Conservation (phyloP, 2,888 invertebrate species). For the Leucozona laternaria region DNA sequence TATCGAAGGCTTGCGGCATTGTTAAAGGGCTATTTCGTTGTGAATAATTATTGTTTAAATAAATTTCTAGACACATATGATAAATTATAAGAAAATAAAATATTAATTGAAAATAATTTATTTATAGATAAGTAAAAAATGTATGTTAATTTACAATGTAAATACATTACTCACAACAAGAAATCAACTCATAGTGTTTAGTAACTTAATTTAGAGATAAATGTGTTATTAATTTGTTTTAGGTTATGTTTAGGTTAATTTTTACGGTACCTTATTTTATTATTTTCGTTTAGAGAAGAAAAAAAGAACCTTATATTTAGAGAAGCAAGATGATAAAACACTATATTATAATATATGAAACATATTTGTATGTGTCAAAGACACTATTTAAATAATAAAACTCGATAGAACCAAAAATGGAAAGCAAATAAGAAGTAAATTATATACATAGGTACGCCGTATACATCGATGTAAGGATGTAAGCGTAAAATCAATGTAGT, state of each 20-base stretch:
- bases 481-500: slow-evolving; percentile 54
- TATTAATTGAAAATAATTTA: slow-evolving; percentile 52
- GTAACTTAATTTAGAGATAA: slow-evolving; percentile 28
- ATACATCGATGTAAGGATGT: slow-evolving; percentile 47
- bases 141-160: slow-evolving; percentile 62
- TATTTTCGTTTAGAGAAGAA: slow-evolving; percentile 40
- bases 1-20: slow-evolving; percentile 46
- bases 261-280: slow-evolving; percentile 13
- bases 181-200: slow-evolving; percentile 59
- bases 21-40: slow-evolving; percentile 57
- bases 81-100: slow-evolving; percentile 18
- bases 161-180: slow-evolving; percentile 62
- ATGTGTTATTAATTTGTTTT: slow-evolving; percentile 16
- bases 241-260: slow-evolving; percentile 3
- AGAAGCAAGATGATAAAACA: slow-evolving; percentile 53
- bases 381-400: slow-evolving; percentile 35
- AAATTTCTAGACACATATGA: slow-evolving; percentile 50
- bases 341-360: slow-evolving; percentile 41
- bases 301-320: slow-evolving; percentile 33
- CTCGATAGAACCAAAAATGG: slow-evolving; percentile 19
- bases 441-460: background rate
- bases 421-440: slow-evolving; percentile 5
- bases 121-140: slow-evolving; percentile 12
- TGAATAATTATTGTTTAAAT: slow-evolving; percentile 62
- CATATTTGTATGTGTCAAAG: slow-evolving; percentile 63